phyloP scores from a whole-genome alignment of 1,140 invertebrate genomes.

The Drosophila paulistorum region DNA sequence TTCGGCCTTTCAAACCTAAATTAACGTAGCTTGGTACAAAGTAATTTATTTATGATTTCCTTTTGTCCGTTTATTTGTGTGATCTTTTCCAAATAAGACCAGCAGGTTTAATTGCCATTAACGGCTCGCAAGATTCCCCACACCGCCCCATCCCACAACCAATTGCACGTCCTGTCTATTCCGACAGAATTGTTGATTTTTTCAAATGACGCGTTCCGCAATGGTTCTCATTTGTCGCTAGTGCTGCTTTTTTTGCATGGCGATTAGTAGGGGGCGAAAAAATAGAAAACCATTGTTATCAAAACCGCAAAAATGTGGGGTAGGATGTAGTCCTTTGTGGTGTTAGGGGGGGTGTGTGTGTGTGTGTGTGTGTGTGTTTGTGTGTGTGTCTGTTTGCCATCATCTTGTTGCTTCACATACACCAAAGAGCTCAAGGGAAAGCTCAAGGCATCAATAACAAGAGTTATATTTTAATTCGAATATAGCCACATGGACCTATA shows the following conservation, averaged over 20 bases:
- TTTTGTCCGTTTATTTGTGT: no score
- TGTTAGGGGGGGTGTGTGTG: not conserved
- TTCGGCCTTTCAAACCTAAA: no score
- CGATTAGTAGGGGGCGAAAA: slow-evolving; percentile 23
- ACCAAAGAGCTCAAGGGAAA: slow-evolving; percentile 17
- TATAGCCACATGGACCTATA: no score
- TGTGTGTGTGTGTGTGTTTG: no score
- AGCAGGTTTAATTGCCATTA: slow-evolving; percentile 8
- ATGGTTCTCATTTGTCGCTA: slow-evolving; percentile 35
- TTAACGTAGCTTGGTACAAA: no score
- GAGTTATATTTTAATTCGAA: no score
- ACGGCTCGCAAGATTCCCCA: not conserved
- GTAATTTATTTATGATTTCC: no score
- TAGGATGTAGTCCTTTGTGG: not conserved
- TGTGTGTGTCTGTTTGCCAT: slow-evolving; percentile 9
- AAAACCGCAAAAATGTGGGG: slow-evolving; percentile 66
- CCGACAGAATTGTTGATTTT: slow-evolving; percentile 31
- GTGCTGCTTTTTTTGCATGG: slow-evolving; percentile 57
- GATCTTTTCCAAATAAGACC: not conserved
- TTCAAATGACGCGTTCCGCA: slow-evolving; percentile 14
- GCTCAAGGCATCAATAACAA: slow-evolving; percentile 30
- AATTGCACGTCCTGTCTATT: not conserved
- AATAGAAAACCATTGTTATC: slow-evolving; percentile 45
- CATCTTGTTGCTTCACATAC: slow-evolving; percentile 27
- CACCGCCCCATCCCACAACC: not conserved